Evolutionary conservation across 2,797 vertebrate genomes (phyloP).

Genomic region (Poeciliopsis turneri): DNA sequence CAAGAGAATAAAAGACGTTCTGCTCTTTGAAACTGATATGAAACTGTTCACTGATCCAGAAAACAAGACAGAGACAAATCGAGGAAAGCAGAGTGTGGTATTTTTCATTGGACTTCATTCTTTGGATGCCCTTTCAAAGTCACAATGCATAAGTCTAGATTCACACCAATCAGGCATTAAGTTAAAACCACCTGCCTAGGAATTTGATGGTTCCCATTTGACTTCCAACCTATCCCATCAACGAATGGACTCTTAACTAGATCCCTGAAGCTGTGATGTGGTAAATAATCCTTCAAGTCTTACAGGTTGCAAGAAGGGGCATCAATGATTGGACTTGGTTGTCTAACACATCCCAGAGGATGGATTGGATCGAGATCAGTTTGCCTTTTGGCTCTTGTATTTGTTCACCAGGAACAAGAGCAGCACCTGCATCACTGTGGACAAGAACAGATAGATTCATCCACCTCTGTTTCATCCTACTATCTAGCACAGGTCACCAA

Average conservation of each 20-base stretch:
- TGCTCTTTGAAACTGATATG: slow-evolving; percentile 49
- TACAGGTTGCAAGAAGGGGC: background rate
- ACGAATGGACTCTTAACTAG: background rate
- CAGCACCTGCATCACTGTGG: background rate
- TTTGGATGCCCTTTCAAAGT: slow-evolving; percentile 23
- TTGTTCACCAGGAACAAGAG: background rate
- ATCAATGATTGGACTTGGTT: background rate
- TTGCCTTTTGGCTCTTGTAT: background rate
- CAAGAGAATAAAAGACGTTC: slow-evolving; percentile 34
- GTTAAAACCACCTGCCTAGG: background rate
- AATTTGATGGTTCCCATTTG: background rate
- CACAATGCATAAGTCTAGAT: slow-evolving; percentile 7
- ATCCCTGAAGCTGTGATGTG: background rate
- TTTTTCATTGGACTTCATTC: slow-evolving; percentile 43
- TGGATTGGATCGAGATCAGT: background rate
- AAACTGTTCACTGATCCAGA: slow-evolving; percentile 40
- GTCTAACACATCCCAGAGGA: background rate
- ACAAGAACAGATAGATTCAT: background rate
- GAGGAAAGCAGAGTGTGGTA: slow-evolving; percentile 38
- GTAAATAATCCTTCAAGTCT: background rate
- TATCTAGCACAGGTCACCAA: background rate
- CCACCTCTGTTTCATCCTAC: background rate
- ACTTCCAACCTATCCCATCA: background rate
- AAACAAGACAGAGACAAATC: slow-evolving; percentile 62
- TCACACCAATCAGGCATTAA: slow-evolving; percentile 1